Base-by-base conservation (phyloP, 2,888 invertebrate species). In the Ormyrus labotus region DNA sequence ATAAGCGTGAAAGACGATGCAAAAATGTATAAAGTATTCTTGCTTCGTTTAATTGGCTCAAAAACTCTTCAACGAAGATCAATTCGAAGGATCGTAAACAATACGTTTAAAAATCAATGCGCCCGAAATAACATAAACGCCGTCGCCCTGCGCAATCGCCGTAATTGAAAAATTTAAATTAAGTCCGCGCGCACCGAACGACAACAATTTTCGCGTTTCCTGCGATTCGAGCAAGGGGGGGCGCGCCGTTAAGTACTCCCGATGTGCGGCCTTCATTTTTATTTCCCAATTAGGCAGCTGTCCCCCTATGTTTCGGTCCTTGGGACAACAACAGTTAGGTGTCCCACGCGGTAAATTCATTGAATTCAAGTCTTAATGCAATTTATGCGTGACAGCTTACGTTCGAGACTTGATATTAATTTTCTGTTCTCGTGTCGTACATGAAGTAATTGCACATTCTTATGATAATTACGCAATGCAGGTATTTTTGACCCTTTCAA, bases 281-380 rank as follows among this genome's bases (percentile, higher is more conserved):
- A 67, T 67, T 67, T 75, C 45, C 11, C 67, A 75, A 60, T 75
- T 58, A 13, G 34, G 51, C 34, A 34, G 34, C 11, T 48, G 50
- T 13, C n/a, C 45, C 51, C 53, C 11, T n/a, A 6, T 1, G 3
- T 7, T 7, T 5, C 53, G 45, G 55, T 13, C 55, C 55, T 10
- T 64, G 34, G 34, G 34, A 34, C 4, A 34, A 34, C 34, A 34
- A 34, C 34, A 34, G 34, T 34, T 34, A 34, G 34, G 34, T 34
- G 34, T 34, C 34, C 4, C 34, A 4, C 34, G 34, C 45, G 13
- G 48, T 51, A 60, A 75, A 65, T 73, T 67, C 51, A 58, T 13
- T 67, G n/a, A 68, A 51, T 34, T 75, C 51, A 4, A 34, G 65
- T 7, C 45, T 57, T 58, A 58, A 74, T 58, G 67, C 58, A 65